Base-by-base conservation (phyloP, 2,113 vertebrate species). In the Hystrix cristata region DNA sequence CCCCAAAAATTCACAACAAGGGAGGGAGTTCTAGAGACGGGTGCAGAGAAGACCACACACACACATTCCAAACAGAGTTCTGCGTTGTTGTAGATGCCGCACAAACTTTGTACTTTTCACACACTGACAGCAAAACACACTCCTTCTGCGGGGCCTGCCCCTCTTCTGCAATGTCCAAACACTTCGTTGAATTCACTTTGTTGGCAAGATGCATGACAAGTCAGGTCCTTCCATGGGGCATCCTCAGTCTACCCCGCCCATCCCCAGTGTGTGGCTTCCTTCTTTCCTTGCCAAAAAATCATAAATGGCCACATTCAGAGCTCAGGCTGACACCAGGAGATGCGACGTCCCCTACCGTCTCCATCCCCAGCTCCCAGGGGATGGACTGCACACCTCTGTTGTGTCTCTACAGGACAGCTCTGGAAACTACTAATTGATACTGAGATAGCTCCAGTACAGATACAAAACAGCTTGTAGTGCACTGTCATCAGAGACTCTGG, bases 351-450 rank as follows among this genome's bases (percentile, higher is more conserved):
- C 60, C 25, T 59, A 11, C 5, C 0, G 4, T 48, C 25, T 31
- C 51, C 25, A 51, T 48, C 53, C 23, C 16, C n/a, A 48, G 34
- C 14, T 80, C 79, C 29, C 3, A n/a, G 74, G 43, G 53, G 79
- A 2, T 85, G 5, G 74, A 4, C 7, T 55, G 18, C 23, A 60
- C 1, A 5, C 46, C 79, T 76, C 34, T 85, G 10, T 10, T 62
- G 38, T 48, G 51, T 80, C 80, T 93, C 86, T 67, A 57, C 38
- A 62, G 0, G 19, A 53, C 48, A 92, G 18, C 55, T 87, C 83
- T 81, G 81, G 91, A 95, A 97, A 97, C 62, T 25, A 14, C 69
- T 92, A 92, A 92, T 55, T 92, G 92, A 90, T 95, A 80, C 46
- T 93, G 69, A 85, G 91, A 62, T 79, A 27, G 78, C 92, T 87